phyloP scores from a whole-genome alignment of 2,113 vertebrate genomes.

The Condylura cristata region DNA sequence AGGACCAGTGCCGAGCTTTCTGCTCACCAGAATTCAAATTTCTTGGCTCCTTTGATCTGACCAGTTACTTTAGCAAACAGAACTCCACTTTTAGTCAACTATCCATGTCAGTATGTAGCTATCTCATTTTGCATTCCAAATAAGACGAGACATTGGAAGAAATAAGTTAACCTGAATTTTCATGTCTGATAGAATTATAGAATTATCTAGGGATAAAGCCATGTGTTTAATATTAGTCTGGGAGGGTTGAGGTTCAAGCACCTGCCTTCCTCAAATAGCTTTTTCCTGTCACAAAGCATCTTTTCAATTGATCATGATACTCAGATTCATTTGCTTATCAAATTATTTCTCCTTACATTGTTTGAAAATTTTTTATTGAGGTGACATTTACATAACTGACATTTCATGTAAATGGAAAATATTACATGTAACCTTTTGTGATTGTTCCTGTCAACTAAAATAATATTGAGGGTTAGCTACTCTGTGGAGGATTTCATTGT shows the following conservation, averaged over 20 bases:
- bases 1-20: too few species aligned
- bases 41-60: background rate
- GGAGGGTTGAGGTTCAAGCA: background rate
- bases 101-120: background rate
- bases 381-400: background rate
- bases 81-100: background rate
- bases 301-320: background rate
- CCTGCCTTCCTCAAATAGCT: background rate
- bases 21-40: background rate
- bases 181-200: background rate
- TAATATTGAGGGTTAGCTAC: background rate
- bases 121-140: background rate
- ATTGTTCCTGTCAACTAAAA: background rate
- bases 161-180: background rate
- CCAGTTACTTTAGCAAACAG: background rate
- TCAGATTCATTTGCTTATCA: background rate
- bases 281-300: background rate
- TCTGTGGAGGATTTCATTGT: background rate
- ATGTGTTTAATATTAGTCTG: background rate
- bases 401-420: background rate
- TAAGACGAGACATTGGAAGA: background rate
- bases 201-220: background rate
- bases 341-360: background rate
- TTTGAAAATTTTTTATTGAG: background rate
- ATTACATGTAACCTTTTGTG: background rate